Evolutionary conservation across 2,113 vertebrate genomes (phyloP).

Genomic region (Oxyruncus cristatus): DNA sequence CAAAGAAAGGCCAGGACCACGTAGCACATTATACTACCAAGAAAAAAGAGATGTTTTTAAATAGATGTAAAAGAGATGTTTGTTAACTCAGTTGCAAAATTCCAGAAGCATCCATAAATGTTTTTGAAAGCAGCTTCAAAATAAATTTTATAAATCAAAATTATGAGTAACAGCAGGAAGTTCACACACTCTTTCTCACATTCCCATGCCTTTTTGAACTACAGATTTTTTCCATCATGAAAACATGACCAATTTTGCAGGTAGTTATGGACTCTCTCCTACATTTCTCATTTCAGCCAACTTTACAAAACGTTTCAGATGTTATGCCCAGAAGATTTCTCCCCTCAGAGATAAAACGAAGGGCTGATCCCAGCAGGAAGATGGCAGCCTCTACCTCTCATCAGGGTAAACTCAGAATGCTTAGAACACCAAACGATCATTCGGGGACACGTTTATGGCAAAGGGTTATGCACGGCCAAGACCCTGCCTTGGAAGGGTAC

Average conservation of each 20-base stretch:
- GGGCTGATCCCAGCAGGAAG: background rate
- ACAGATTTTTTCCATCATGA: background rate
- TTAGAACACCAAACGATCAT: background rate
- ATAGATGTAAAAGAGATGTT: background rate
- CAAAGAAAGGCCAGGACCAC: background rate
- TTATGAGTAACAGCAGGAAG: background rate
- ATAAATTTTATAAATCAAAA: background rate
- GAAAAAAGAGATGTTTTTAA: background rate
- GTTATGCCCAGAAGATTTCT: background rate
- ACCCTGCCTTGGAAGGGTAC: background rate
- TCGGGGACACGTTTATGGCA: background rate
- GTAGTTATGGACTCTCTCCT: background rate
- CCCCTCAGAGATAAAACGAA: background rate
- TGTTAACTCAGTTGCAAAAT: background rate
- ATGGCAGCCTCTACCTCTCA: background rate
- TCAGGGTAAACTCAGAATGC: background rate
- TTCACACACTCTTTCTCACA: background rate
- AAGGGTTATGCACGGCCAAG: background rate
- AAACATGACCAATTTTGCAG: background rate
- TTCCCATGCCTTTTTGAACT: background rate
- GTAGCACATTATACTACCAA: background rate
- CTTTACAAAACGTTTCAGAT: background rate
- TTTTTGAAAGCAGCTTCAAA: background rate
- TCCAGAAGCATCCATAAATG: background rate
- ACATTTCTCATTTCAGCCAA: background rate